Base-by-base conservation (phyloP, 2,797 vertebrate species). In the Chromobotia macracanthus region DNA sequence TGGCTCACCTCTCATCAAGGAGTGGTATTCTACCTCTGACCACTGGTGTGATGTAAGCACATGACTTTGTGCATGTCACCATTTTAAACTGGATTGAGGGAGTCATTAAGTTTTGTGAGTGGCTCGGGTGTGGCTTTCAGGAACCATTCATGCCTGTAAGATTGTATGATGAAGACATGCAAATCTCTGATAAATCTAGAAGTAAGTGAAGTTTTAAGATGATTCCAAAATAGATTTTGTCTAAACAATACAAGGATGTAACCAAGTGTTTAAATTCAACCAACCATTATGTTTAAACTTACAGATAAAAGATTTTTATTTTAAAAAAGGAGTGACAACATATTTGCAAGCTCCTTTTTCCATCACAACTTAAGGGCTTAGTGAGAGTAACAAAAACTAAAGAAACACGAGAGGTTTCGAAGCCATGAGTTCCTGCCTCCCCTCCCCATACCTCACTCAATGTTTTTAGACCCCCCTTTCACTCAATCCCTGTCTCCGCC, bases 111-210 rank as follows among this genome's bases (percentile, higher is more conserved):
- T 48, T 55, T 41, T 10, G 0, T 38, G 31, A 41, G 61, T 38
- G 21, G 51, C 73, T 70, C 35, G 44, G 76, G 75, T 71, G 76
- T 70, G 73, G 44, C 19, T 3, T 75, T 61, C 8, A 73, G 68
- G 64, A 79, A 76, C 65, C 81, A 76, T 77, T 80, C 60, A 77
- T 77, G 72, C 68, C 55, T 56, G 31, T 18, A 61, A 50, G 50
- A 64, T 80, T 67, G 15, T n/a, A 25, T 73, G 51, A 72, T 58
- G 21, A 25, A 21, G 79, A 72, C 44, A 44, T 28, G 4, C 21
- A 15, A 76, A 77, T 51, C 67, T 25, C 15, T 53, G 56, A 41
- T 23, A 12, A 6, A 25, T 58, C 56, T 25, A 23, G 25, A 58
- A 0, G 4, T 25, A 50, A 46, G 31, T 31, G 12, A 0, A 23